A percentile compares a stretch with the other conserved stretches of the same genome.
These are phyloP conservation scores for Chrysodeixis includens DNA, from an alignment of 2,888 invertebrate species.

Conservation along the genomic window DNA sequence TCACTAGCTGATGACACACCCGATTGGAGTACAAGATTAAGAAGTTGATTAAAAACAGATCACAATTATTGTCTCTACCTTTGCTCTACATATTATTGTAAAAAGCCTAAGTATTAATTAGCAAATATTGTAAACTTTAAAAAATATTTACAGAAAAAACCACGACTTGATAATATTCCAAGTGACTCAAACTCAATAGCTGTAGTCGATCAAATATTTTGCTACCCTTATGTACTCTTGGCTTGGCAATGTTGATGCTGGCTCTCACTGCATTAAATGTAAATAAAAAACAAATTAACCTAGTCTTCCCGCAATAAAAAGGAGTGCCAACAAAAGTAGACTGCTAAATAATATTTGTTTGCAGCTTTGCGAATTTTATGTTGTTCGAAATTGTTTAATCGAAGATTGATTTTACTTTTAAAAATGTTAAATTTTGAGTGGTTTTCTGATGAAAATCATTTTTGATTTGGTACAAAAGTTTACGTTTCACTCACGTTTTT, in stretches of 20 bases:
- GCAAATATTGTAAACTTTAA: too few relatives aligned
- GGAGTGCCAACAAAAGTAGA: background rate
- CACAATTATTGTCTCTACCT: too few relatives aligned
- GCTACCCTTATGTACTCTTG: constrained; percentile 7
- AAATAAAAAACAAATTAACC: constrained; percentile 11
- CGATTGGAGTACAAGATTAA: too few relatives aligned
- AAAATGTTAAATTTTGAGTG: too few relatives aligned
- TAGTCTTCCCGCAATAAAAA: background rate
- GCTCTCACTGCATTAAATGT: background rate
- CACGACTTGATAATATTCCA: background rate
- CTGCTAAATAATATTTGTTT: constrained; percentile 18
- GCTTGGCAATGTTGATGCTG: background rate
- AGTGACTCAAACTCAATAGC: too few relatives aligned
- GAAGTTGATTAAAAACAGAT: too few relatives aligned
- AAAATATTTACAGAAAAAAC: background rate
- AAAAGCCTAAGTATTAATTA: too few relatives aligned
- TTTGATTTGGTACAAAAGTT: too few relatives aligned
- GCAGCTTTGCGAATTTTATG: background rate
- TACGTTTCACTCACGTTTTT: constrained; percentile 27
- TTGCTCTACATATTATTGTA: too few relatives aligned
- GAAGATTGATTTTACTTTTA: too few relatives aligned
- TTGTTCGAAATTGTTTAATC: background rate
- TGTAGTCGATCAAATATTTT: background rate
- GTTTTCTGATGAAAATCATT: background rate
- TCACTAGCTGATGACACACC: too few relatives aligned